Conservation (phyloP, 2,113 vertebrate species). For the Xenus cinereus region DNA sequence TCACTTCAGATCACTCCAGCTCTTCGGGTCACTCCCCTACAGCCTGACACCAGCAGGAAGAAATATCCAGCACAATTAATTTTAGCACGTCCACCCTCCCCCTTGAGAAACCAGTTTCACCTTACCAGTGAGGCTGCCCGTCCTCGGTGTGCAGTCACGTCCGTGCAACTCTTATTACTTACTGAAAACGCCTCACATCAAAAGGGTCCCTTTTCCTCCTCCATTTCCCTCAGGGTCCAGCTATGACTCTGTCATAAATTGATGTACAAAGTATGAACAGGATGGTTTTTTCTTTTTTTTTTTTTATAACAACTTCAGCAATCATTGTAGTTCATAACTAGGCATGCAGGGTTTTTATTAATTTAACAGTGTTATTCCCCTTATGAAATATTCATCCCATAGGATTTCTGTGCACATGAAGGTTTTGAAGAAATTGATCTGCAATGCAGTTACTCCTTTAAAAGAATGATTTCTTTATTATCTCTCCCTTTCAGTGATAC, state of each 20-base stretch:
- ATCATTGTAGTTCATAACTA: constrained; percentile 72
- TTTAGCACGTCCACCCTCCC: not conserved
- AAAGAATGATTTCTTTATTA: constrained; percentile 70
- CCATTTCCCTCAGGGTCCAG: constrained; percentile 44
- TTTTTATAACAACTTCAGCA: constrained; percentile 47
- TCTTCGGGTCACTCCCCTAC: not conserved
- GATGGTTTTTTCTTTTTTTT: not conserved
- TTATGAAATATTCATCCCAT: constrained; percentile 75
- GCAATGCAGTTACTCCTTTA: constrained; percentile 72
- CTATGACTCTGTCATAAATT: constrained; percentile 59
- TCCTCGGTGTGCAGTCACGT: not conserved
- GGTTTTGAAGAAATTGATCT: constrained; percentile 72
- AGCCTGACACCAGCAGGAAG: not conserved
- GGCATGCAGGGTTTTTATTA: constrained; percentile 66
- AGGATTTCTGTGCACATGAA: constrained; percentile 70
- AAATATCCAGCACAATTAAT: not conserved
- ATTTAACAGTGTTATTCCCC: constrained; percentile 73
- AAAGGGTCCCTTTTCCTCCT: constrained; percentile 26
- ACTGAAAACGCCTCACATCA: constrained; percentile 23
- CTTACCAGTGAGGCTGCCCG: not conserved
- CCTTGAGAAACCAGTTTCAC: not conserved
- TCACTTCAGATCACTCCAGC: not conserved
- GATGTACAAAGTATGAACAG: constrained; percentile 66
- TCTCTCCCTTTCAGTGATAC: constrained; percentile 49
- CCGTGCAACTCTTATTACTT: not conserved